Conservation (phyloP, 2,113 vertebrate genomes). For the Indicator maculatus region DNA sequence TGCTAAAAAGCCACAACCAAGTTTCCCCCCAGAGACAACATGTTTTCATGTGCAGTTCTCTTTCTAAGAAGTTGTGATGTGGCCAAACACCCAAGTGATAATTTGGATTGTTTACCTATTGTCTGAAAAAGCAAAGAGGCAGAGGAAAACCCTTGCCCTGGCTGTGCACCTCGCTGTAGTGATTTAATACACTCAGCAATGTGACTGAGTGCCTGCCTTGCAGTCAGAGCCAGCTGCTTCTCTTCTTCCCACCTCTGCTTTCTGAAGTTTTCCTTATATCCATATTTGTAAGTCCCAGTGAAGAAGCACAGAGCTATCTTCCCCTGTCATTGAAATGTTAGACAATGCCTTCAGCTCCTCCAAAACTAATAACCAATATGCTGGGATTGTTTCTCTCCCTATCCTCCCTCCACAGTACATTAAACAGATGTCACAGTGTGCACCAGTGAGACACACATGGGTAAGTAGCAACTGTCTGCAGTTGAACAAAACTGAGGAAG, state of each 20-base stretch:
- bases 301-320: background rate
- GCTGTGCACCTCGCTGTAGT: background rate
- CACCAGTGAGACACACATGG: background rate
- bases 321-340: background rate
- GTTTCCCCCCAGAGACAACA: background rate
- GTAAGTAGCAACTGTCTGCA: background rate
- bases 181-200: background rate
- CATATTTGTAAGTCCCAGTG: background rate
- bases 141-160: background rate
- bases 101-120: background rate
- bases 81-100: background rate
- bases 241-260: background rate
- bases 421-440: background rate
- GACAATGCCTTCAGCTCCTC: background rate
- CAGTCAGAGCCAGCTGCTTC: background rate
- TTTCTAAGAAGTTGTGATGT: background rate
- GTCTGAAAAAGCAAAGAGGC: background rate
- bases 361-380: background rate
- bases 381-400: background rate
- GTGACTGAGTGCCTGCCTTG: accelerated
- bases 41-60: background rate
- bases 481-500: background rate
- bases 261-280: background rate
- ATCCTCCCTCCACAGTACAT: background rate
- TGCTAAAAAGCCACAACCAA: background rate